Evolutionary conservation across 2,113 vertebrate species (phyloP).

Genomic region (Aptenodytes patagonicus): DNA sequence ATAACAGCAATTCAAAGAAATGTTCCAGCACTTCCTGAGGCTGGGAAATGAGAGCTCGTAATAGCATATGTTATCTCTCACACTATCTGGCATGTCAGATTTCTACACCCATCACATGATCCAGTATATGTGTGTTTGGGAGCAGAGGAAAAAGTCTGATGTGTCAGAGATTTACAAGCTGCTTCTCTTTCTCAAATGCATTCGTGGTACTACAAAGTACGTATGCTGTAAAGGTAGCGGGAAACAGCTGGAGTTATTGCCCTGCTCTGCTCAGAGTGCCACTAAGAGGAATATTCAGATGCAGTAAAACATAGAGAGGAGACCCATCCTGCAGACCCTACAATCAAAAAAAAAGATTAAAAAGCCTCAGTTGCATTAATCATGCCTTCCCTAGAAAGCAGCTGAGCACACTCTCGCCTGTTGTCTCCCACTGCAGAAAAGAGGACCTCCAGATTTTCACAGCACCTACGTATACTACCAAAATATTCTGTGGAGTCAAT

Average conservation of each 20-base stretch:
- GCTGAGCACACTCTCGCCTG: not conserved
- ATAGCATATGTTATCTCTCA: not conserved
- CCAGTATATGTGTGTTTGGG: not conserved
- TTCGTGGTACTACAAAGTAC: not conserved
- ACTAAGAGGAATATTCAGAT: not conserved
- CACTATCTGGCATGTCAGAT: not conserved
- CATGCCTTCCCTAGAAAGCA: too few relatives aligned
- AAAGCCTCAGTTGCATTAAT: not conserved
- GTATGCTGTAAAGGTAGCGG: not conserved
- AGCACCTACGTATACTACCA: not conserved
- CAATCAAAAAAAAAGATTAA: accelerated
- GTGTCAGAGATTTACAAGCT: not conserved
- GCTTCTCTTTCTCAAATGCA: not conserved
- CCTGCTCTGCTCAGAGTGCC: not conserved
- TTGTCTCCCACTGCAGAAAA: not conserved
- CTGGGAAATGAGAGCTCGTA: not conserved
- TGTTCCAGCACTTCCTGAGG: not conserved
- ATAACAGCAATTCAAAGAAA: not conserved
- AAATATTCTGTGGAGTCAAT: not conserved
- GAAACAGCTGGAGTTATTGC: not conserved
- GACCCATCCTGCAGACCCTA: not conserved
- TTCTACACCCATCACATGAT: not conserved
- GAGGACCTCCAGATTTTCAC: not conserved
- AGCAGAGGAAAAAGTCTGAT: not conserved
- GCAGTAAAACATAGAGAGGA: not conserved